A percentile compares a stretch with the other conserved stretches of the same genome.
Conservation (phyloP, 1,140 invertebrate genomes). For the Ericerus pela region DNA sequence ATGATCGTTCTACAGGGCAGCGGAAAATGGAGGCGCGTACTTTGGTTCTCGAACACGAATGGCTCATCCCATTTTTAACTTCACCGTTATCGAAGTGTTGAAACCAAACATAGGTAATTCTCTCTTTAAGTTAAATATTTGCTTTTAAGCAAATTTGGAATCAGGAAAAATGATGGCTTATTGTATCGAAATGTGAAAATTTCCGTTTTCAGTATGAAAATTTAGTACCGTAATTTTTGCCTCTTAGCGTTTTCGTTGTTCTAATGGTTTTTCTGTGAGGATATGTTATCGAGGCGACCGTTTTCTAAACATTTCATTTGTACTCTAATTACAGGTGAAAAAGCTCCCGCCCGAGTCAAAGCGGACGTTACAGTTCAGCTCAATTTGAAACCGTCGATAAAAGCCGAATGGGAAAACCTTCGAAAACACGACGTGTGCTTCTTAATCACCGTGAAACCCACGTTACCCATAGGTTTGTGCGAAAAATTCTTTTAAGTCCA, state of each 20-base stretch:
- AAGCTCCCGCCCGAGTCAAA: constrained; percentile 79
- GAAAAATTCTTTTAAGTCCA: neutral
- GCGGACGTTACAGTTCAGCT: constrained; percentile 90
- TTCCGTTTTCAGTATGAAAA: too few relatives aligned
- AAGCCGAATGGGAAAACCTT: constrained; percentile 91
- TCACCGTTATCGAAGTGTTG: constrained; percentile 87
- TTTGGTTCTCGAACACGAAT: constrained; percentile 98
- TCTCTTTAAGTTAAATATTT: neutral
- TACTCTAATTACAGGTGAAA: constrained; percentile 58
- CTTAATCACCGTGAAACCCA: constrained; percentile 76
- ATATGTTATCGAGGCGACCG: too few relatives aligned
- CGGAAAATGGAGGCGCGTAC: constrained; percentile 67
- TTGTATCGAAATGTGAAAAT: too few relatives aligned
- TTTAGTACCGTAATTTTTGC: too few relatives aligned
- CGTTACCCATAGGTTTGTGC: constrained; percentile 53
- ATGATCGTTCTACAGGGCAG: constrained; percentile 39
- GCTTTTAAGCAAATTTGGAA: neutral
- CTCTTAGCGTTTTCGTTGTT: too few relatives aligned
- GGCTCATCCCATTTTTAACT: constrained; percentile 86
- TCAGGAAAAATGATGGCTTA: too few relatives aligned
- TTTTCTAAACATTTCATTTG: neutral
- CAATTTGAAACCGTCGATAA: constrained; percentile 76
- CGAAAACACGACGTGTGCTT: constrained; percentile 97
- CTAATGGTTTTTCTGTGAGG: too few relatives aligned
- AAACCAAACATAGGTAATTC: constrained; percentile 59